Base-by-base conservation (phyloP, 2,888 invertebrate genomes). In the Phyllotreta striolata region DNA sequence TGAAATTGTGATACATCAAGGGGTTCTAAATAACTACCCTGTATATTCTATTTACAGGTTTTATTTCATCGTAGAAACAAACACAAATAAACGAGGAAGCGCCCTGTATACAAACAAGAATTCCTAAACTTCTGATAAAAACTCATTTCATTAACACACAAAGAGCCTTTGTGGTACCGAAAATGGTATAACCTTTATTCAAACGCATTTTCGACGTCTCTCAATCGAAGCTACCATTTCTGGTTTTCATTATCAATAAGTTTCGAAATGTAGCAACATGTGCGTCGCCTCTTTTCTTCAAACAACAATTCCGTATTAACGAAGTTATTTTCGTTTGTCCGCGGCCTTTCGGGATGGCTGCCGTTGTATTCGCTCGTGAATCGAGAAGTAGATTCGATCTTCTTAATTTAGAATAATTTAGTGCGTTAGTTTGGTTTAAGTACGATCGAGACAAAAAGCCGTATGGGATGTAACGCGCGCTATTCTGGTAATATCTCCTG, bases 371-470 rank as follows among this genome's bases (percentile, higher is more conserved):
- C 24, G 10, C 51, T 24, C 35, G 24, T 10, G 34, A 12, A 51
- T 24, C 14, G 51, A 24, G 9, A 37, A 55, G 61, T 49, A 46
- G 47, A 54, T 62, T 46, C 55, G 56, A 56, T 62, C 51, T 55
- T 55, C 61, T 56, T 62, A 56, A 62, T 62, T 40, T 56, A 55
- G 51, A 62, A 62, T 62, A 56, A 62, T 62, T 62, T 62, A 56
- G 49, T 62, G 51, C 38, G 52, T 37, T 37, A 52, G 52, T 52
- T 52, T 13, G 9, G 47, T 24, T 24, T 24, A 47, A 47, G 47
- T 47, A 34, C 13, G 38, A 52, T 52, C 24, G 52, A 52, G 52
- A 52, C 52, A 52, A 37, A n/a, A 24, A 9, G 38, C 34, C 35
- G n/a, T 49, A 34, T 14, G n/a, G 49, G 24, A 49, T 49, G 10